Conservation (phyloP, 2,113 vertebrate species). For the Peromyscus californicus region DNA sequence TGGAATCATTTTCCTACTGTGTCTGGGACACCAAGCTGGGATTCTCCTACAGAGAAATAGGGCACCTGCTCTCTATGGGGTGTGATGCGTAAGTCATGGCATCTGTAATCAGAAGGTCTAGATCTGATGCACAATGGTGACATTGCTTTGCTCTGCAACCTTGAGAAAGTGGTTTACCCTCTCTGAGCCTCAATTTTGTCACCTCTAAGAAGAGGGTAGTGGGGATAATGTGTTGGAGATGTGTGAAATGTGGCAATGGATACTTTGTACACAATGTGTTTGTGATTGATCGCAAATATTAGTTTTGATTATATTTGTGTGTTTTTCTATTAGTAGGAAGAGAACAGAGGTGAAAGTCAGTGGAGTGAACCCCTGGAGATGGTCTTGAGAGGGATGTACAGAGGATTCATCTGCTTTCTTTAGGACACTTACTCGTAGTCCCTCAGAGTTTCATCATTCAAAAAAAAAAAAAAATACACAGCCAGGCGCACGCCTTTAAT, state of each 20-base stretch:
- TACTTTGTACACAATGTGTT: neutral
- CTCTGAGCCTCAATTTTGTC: slow-evolving; percentile 37
- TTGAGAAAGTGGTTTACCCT: slow-evolving; percentile 27
- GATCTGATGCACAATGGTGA: neutral
- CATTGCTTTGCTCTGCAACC: slow-evolving; percentile 37
- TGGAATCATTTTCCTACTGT: slow-evolving; percentile 19
- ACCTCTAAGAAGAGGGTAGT: neutral
- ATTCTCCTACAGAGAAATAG: slow-evolving; percentile 41
- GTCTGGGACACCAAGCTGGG: neutral
- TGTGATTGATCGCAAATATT: slow-evolving; percentile 11
- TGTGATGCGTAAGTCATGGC: neutral
- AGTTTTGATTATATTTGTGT: neutral
- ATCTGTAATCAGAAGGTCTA: neutral
- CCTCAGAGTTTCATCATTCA: neutral
- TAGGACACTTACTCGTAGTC: neutral
- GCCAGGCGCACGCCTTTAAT: neutral
- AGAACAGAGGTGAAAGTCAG: neutral
- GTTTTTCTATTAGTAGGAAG: slow-evolving; percentile 25
- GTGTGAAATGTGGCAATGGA: neutral
- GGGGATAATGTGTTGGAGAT: neutral
- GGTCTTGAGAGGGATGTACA: neutral
- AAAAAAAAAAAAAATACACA: neutral
- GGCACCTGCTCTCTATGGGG: neutral
- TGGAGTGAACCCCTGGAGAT: neutral
- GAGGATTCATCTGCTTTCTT: neutral